phyloP scores from a whole-genome alignment of 92 coral and sea anemone genomes.

The Bergia puertoricense region DNA sequence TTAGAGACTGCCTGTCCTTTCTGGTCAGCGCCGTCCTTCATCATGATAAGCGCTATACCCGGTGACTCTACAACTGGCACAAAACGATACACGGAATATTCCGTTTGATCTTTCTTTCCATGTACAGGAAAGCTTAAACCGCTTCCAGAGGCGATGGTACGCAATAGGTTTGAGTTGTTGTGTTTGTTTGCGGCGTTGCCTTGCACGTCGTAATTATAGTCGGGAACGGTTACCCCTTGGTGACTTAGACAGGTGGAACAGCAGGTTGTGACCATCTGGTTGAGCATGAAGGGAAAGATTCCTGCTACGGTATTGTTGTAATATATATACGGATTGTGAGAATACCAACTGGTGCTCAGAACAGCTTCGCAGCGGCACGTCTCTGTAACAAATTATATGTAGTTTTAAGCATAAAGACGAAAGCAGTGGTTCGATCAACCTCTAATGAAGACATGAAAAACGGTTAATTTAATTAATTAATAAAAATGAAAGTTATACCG shows the following conservation, averaged over 20 bases:
- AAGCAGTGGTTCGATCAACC: too few species aligned
- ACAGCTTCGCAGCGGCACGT: slow-evolving; percentile 76
- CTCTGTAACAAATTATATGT: slow-evolving; percentile 44
- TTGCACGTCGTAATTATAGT: slow-evolving; percentile 41
- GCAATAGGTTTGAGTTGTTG: slow-evolving; percentile 26
- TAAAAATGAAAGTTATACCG: too few species aligned
- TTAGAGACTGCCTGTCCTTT: slow-evolving; percentile 45
- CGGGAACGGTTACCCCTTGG: slow-evolving; percentile 52
- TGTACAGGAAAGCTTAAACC: slow-evolving; percentile 76
- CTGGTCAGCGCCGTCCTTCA: slow-evolving; percentile 49
- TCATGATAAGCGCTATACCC: slow-evolving; percentile 73
- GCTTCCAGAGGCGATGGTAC: slow-evolving; percentile 47
- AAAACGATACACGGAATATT: slow-evolving; percentile 59
- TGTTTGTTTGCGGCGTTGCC: slow-evolving; percentile 41
- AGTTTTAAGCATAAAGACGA: background rate
- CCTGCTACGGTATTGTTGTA: slow-evolving; percentile 48
- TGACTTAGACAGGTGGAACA: slow-evolving; percentile 72
- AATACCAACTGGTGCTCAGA: slow-evolving; percentile 69
- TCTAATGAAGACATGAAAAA: too few species aligned
- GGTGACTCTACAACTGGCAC: slow-evolving; percentile 72
- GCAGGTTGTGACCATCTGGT: slow-evolving; percentile 58
- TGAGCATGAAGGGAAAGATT: slow-evolving; percentile 67
- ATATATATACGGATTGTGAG: slow-evolving; percentile 68
- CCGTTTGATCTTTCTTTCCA: slow-evolving; percentile 64
- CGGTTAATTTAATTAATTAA: too few species aligned